Conservation (phyloP, 2,888 invertebrate species). For the Belgica antarctica region DNA sequence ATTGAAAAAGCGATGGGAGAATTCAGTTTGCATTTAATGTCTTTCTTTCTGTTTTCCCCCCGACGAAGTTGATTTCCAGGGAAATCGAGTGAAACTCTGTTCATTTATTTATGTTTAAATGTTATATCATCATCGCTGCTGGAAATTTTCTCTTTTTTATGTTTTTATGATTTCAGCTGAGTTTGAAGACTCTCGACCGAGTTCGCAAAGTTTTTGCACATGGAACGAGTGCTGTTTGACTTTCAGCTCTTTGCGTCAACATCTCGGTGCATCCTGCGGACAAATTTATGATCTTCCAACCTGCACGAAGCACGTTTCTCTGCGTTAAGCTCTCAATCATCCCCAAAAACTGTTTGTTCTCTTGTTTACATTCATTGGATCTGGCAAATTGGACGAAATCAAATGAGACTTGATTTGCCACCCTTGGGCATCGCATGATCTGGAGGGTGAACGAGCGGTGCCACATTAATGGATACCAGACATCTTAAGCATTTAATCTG, state of each 20-base stretch:
- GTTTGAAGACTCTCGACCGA: background rate
- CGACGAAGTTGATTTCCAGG: background rate
- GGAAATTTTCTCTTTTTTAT: background rate
- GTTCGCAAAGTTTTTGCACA: background rate
- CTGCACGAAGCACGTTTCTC: no score
- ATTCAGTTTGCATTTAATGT: background rate
- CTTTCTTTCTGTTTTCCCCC: background rate
- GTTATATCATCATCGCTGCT: slow-evolving; percentile 5
- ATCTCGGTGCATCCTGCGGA: background rate
- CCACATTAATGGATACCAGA: no score
- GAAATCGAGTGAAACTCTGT: slow-evolving; percentile 10
- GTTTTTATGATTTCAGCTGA: background rate
- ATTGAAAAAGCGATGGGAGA: slow-evolving; percentile 1
- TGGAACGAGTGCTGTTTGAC: background rate
- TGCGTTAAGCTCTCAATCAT: no score
- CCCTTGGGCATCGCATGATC: no score
- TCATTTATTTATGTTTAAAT: slow-evolving; percentile 26
- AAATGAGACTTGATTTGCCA: no score
- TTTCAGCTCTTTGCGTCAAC: background rate
- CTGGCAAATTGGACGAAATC: no score
- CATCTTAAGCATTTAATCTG: no score
- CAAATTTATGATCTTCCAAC: background rate
- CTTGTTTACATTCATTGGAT: no score
- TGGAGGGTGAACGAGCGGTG: no score
- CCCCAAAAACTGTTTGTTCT: no score